These are phyloP conservation scores for Parnassius smintheus DNA, from an alignment of 2,888 invertebrate species.

Conservation along the genomic window DNA sequence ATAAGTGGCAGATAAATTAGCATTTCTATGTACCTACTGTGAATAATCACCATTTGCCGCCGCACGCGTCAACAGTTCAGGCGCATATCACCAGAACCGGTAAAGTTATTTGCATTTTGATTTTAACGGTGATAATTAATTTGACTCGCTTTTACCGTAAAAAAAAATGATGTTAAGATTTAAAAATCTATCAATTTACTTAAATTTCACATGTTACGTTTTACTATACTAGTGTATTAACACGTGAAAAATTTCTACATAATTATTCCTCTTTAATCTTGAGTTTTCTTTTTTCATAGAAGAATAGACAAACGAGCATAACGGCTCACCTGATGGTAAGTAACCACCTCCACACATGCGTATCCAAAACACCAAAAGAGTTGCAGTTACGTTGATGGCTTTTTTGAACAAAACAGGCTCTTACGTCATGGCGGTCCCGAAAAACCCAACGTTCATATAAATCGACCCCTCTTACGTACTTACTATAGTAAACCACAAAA, in stretches of 20 bases:
- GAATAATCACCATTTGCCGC: constrained; percentile 13
- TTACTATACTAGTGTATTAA: neutral
- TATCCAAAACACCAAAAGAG: no score
- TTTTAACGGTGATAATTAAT: constrained; percentile 9
- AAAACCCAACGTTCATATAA: no score
- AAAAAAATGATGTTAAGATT: constrained; percentile 9
- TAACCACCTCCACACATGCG: no score
- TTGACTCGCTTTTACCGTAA: constrained; percentile 24
- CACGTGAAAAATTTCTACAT: neutral
- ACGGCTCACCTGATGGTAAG: no score
- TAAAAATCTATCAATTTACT: neutral
- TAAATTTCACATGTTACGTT: neutral
- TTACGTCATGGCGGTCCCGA: no score
- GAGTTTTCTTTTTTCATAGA: no score
- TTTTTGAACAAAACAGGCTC: no score
- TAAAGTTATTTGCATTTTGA: constrained; percentile 15
- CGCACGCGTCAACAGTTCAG: constrained; percentile 18
- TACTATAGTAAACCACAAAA: no score
- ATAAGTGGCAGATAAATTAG: constrained; percentile 18
- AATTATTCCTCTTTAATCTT: neutral
- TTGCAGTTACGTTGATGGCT: no score
- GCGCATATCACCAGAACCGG: constrained; percentile 10
- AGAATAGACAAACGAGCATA: no score
- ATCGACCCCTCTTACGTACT: no score
- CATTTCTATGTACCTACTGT: constrained; percentile 4